Conservation (phyloP, 1,140 invertebrate species). For the Globodera ellingtonae region DNA sequence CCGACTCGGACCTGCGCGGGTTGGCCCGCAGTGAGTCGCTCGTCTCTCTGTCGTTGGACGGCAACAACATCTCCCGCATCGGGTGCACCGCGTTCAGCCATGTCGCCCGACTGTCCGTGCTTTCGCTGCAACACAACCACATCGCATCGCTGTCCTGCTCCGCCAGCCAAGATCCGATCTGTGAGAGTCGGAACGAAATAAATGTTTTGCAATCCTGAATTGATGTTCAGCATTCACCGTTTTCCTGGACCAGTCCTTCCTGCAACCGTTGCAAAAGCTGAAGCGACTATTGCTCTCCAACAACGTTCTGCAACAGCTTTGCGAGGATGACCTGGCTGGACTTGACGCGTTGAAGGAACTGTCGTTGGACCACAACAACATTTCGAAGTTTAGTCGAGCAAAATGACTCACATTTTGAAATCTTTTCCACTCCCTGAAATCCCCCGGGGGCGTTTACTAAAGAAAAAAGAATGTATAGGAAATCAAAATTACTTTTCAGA, state of each 20-base stretch:
- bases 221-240: conserved; percentile 21
- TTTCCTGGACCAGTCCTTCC: conserved; percentile 31
- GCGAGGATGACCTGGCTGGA: conserved; percentile 52
- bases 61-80: conserved; percentile 54
- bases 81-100: conserved; percentile 38
- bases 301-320: conserved; percentile 45
- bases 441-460: too few relatives aligned
- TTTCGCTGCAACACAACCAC: conserved; percentile 52
- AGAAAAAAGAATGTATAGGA: not conserved
- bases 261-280: conserved; percentile 48
- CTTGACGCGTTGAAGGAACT: conserved; percentile 47
- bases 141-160: conserved; percentile 42
- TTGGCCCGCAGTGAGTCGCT: conserved; percentile 44
- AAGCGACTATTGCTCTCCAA: conserved; percentile 46
- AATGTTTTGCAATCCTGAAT: not conserved
- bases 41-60: conserved; percentile 49
- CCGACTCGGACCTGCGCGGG: conserved; percentile 30
- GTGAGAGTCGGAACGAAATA: conserved; percentile 8
- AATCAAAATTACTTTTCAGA: conserved; percentile 35
- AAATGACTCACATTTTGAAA: too few relatives aligned
- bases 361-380: conserved; percentile 52
- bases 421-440: too few relatives aligned
- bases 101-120: conserved; percentile 35
- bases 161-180: conserved; percentile 29
- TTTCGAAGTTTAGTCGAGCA: conserved; percentile 21